Percentiles rank a stretch among this genome's conserved stretches.
These are phyloP conservation scores for Cephus pulcher DNA, from an alignment of 2,888 invertebrate species.

Conservation along the genomic window DNA sequence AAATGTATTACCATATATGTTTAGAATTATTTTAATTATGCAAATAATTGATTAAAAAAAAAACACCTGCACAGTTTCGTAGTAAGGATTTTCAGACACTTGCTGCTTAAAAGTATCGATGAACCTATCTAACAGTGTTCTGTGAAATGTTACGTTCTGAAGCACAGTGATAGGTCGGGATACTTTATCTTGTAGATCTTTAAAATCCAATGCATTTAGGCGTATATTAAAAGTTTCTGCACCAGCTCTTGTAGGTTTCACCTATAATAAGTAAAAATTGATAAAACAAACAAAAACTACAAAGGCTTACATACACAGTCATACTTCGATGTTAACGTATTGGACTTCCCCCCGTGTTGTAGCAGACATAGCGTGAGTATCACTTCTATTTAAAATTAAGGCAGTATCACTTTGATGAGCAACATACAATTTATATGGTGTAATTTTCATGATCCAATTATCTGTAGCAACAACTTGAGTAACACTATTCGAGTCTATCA, in stretches of 20 bases:
- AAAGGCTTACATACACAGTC: slow-evolving; percentile 2
- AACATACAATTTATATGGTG: slow-evolving; percentile 78
- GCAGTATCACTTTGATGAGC: slow-evolving; percentile 85
- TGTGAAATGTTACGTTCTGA: slow-evolving; percentile 79
- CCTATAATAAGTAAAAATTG: slow-evolving; percentile 52
- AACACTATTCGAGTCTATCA: slow-evolving; percentile 76
- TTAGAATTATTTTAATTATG: not conserved
- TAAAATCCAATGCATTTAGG: slow-evolving; percentile 82
- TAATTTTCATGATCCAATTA: slow-evolving; percentile 88
- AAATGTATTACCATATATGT: slow-evolving; percentile 19
- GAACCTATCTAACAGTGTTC: slow-evolving; percentile 85
- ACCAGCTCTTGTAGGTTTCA: slow-evolving; percentile 73
- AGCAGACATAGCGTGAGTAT: slow-evolving; percentile 77
- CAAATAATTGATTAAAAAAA: not conserved
- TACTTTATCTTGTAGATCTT: slow-evolving; percentile 80
- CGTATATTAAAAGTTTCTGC: slow-evolving; percentile 76
- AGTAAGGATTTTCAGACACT: slow-evolving; percentile 77
- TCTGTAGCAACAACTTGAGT: slow-evolving; percentile 82
- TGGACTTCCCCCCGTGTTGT: slow-evolving; percentile 80
- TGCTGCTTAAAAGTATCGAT: slow-evolving; percentile 84
- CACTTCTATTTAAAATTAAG: slow-evolving; percentile 80
- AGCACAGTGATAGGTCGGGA: slow-evolving; percentile 76
- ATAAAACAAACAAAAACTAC: slow-evolving; percentile 7
- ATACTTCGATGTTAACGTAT: slow-evolving; percentile 81
- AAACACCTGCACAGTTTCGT: slow-evolving; percentile 70